Conservation (phyloP, 2,888 invertebrate species). For the Hymenopus coronatus region DNA sequence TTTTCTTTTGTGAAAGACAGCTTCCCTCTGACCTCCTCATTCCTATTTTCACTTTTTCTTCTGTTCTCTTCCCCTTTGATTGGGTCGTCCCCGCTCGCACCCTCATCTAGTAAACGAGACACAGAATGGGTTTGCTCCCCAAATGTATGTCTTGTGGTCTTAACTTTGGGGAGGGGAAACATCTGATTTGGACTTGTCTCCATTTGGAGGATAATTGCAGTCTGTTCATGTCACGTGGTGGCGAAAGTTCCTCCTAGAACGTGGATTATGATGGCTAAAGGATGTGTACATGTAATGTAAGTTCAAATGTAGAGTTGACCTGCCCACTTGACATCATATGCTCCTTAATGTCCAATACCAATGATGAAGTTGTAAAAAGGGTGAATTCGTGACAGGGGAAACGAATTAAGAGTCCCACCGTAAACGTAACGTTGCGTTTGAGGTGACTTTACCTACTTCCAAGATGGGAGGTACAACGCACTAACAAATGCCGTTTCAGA, state of each 20-base stretch:
- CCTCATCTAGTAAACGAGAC: neutral
- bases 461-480: no score
- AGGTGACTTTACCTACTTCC: no score
- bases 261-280: neutral
- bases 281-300: neutral
- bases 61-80: neutral
- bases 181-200: neutral
- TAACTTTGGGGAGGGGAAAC: neutral
- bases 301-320: neutral
- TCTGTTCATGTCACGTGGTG: neutral
- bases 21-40: neutral
- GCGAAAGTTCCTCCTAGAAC: neutral
- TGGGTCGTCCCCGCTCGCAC: neutral
- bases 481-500: no score
- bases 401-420: no score
- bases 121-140: neutral
- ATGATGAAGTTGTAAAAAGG: neutral
- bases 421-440: no score
- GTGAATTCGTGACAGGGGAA: no score
- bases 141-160: neutral
- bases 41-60: neutral
- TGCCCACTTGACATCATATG: no score
- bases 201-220: constrained; percentile 1
- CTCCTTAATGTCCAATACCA: neutral
- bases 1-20: neutral